phyloP scores from a whole-genome alignment of 2,797 vertebrate species.

The Clamator glandarius region DNA sequence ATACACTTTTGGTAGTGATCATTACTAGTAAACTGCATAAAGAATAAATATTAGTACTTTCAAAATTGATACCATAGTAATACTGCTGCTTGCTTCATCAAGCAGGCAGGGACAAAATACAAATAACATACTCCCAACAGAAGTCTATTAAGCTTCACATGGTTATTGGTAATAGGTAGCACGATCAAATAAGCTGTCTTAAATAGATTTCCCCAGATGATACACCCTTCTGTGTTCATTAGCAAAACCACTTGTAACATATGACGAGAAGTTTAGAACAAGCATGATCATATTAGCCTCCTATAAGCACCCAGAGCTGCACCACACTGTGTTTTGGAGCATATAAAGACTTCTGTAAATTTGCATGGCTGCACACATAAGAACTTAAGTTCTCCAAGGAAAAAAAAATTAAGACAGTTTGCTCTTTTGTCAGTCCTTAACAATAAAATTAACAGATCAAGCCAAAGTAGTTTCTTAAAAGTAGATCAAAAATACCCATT shows the following conservation, averaged over 20 bases:
- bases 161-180: background rate
- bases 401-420: background rate
- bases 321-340: background rate
- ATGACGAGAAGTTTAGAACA: background rate
- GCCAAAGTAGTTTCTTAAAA: slow-evolving; percentile 43
- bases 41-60: slow-evolving; percentile 26
- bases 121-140: background rate
- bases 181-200: background rate
- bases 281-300: background rate
- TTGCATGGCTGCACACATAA: background rate
- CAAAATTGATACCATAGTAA: background rate
- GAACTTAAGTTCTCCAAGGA: background rate
- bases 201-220: background rate
- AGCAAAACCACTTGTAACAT: background rate
- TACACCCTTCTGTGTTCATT: background rate
- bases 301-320: background rate
- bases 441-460: background rate
- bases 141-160: background rate
- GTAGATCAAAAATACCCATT: slow-evolving; percentile 55
- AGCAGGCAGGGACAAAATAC: slow-evolving; percentile 1
- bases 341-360: background rate
- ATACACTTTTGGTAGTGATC: background rate
- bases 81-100: background rate
- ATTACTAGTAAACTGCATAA: background rate
- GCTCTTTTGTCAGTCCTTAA: background rate